A percentile compares a stretch with the other conserved stretches of the same genome.
These are phyloP conservation scores for Leiothrix lutea DNA, from an alignment of 2,113 vertebrate species.

Conservation along the genomic window DNA sequence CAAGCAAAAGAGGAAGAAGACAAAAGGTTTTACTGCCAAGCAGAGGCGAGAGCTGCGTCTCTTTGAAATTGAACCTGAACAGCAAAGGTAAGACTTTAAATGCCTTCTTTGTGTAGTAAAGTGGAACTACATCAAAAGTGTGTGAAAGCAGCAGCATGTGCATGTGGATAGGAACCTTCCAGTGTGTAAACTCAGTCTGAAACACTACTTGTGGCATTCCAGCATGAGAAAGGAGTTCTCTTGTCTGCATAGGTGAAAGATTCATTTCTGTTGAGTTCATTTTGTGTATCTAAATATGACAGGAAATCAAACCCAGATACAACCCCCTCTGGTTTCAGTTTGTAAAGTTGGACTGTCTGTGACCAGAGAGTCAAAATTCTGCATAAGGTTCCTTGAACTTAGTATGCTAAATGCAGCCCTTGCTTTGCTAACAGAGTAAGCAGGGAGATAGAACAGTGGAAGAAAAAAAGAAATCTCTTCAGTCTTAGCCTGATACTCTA, in stretches of 20 bases:
- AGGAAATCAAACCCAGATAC: not conserved
- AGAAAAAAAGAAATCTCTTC: not conserved
- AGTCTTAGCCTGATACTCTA: not conserved
- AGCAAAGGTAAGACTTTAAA: slow-evolving; percentile 75
- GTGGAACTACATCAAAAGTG: fast-evolving
- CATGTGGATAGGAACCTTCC: fast-evolving
- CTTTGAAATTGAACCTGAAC: slow-evolving; percentile 83
- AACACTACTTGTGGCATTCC: not conserved
- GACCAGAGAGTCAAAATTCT: not conserved
- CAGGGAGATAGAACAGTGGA: not conserved
- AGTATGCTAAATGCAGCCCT: not conserved
- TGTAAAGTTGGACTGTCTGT: not conserved
- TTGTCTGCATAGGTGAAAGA: not conserved
- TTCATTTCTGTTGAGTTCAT: not conserved
- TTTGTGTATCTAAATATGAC: not conserved
- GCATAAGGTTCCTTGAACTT: not conserved
- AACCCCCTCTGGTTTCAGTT: not conserved
- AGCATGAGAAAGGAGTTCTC: not conserved
- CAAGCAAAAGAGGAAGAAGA: slow-evolving; percentile 64
- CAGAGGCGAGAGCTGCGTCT: slow-evolving; percentile 78
- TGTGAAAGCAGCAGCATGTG: fast-evolving
- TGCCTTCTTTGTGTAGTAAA: not conserved
- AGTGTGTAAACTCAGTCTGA: not conserved
- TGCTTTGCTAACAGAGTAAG: not conserved
- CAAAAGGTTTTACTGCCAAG: slow-evolving; percentile 79